Conservation (phyloP, 2,797 vertebrate species). For the Calcarius lapponicus region DNA sequence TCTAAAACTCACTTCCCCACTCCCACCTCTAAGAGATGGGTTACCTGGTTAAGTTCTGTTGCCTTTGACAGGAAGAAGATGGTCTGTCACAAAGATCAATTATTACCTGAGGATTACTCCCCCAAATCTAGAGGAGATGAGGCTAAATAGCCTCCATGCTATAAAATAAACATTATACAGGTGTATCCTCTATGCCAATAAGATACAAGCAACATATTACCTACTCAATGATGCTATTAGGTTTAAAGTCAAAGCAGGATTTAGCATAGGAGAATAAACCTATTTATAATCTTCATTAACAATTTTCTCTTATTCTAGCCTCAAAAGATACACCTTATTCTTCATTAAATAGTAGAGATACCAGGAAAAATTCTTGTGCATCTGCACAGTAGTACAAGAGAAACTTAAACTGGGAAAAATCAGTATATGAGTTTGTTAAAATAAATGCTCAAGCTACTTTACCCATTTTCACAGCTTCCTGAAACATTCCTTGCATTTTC, state of each 20-base stretch:
- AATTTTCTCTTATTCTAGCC: not conserved
- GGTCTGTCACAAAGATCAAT: not conserved
- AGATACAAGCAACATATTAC: not conserved
- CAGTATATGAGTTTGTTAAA: not conserved
- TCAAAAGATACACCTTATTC: not conserved
- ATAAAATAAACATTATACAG: not conserved
- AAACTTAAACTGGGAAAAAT: not conserved
- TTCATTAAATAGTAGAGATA: not conserved
- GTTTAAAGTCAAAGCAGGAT: not conserved
- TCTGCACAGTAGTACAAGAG: not conserved
- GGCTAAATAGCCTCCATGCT: not conserved
- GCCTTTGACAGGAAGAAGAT: not conserved
- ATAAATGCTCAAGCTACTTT: slow-evolving; percentile 44
- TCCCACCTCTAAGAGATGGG: not conserved
- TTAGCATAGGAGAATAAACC: not conserved
- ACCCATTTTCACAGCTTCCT: slow-evolving; percentile 68
- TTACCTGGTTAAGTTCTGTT: not conserved
- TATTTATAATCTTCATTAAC: not conserved
- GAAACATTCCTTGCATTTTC: not conserved
- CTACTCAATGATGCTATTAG: not conserved
- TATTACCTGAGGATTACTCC: not conserved
- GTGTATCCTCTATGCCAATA: not conserved
- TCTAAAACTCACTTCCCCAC: not conserved
- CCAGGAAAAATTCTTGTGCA: not conserved
- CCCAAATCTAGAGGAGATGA: not conserved